Percentiles rank a stretch among this genome's conserved stretches.
phyloP scores from a whole-genome alignment of 2,113 vertebrate genomes.

The Mungos mungo region DNA sequence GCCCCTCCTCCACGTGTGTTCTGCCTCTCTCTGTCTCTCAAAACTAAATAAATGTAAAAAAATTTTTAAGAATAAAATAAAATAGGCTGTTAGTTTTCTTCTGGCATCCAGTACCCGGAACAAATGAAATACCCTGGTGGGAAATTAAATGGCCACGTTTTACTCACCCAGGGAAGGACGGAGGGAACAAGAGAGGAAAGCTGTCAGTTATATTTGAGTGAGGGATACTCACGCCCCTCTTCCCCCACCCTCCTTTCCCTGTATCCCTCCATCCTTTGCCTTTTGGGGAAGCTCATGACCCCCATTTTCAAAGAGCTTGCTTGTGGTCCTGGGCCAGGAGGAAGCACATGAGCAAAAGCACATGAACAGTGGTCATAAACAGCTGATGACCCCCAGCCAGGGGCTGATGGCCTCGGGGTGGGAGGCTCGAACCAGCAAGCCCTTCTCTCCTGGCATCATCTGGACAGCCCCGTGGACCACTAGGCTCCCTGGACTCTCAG shows the following conservation, averaged over 20 bases:
- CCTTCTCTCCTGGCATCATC: not conserved
- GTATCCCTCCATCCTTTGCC: not conserved
- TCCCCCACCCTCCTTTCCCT: conserved; percentile 22
- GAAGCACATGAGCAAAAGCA: conserved; percentile 72
- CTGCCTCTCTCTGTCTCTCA: too few species aligned
- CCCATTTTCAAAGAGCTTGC: conserved; percentile 61
- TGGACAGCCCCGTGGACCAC: not conserved
- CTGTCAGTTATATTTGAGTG: not conserved
- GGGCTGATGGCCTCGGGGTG: not conserved
- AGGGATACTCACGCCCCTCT: not conserved
- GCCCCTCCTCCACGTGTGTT: too few species aligned
- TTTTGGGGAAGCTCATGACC: conserved; percentile 73
- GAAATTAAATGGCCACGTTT: not conserved
- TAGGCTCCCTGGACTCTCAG: not conserved
- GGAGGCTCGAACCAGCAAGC: accelerated
- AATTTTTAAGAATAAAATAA: conserved; percentile 62
- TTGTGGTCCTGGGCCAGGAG: conserved; percentile 66
- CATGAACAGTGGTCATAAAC: conserved; percentile 45
- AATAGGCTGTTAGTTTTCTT: conserved; percentile 75
- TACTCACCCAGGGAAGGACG: not conserved
- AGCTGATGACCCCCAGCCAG: conserved; percentile 21
- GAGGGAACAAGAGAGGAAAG: conserved; percentile 64
- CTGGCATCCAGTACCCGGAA: not conserved
- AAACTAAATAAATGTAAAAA: too few species aligned
- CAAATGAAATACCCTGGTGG: not conserved